Evolutionary conservation across 2,113 vertebrate species (phyloP), one percentile per base, ranked within the genome.

Genomic region (Stegostoma tigrinum): DNA sequence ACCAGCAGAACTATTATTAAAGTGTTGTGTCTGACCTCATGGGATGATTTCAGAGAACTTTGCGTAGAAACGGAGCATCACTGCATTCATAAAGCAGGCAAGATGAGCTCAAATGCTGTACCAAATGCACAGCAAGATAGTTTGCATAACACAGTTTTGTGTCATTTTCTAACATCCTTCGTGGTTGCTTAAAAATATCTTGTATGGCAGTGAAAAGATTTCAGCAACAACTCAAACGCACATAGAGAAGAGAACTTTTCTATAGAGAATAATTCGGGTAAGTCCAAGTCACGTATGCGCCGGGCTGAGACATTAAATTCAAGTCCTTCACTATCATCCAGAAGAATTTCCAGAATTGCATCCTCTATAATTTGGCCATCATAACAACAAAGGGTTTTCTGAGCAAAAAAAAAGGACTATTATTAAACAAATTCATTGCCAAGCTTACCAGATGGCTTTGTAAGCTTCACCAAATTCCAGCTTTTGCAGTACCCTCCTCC

Each of bases 261-360:
- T 61, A 2, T 3, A 61, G 55, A 10, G 55, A 61, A 10, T 61
- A 61, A 61, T 61, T 61, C 8, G 55, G 12, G 55, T 12, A 61
- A 61, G 55, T 61, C 8, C 55, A 61, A 61, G 55, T 61, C 55
- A 61, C 8, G 55, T 12, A 10, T 61, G 17, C 15, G 17, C 4
- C 42, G n/a, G n/a, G n/a, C n/a, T 38, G 15, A 38, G 78, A 19
- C n/a, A 83, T 78, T 78, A 12, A 30, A n/a, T 83, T 42, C n/a
- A 83, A 83, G 0, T 38, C 30, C 72, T 75, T 30, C 72, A 75
- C 30, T n/a, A 75, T 34, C 30, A 34, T 75, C 30, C 72, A 75
- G n/a, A 80, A 80, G 75, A 15, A 80, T 80, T 80, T 38, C n/a
- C 75, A 80, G 75, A 80, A 80, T 80, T 80, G 75, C 75, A 80